phyloP scores from a whole-genome alignment of 1,140 invertebrate species.

The Drosophila nigromelanica region DNA sequence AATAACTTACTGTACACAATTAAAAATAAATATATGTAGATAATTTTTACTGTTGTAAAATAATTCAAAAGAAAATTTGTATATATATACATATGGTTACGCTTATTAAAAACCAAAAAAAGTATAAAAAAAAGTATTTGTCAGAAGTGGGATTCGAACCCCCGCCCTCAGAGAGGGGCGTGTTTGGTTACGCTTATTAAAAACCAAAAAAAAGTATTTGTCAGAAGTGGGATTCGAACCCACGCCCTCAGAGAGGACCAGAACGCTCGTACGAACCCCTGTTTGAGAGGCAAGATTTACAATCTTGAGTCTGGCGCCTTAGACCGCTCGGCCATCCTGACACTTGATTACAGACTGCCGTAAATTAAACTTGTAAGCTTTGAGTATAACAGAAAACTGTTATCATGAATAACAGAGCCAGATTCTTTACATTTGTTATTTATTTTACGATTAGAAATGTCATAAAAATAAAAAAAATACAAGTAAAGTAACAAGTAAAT shows the following conservation, averaged over 20 bases:
- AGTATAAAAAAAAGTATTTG: conserved; percentile 88
- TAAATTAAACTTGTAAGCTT: conserved; percentile 11
- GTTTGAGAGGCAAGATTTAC: conserved; percentile 39
- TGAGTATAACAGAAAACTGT: neutral
- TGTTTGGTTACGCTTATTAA: neutral
- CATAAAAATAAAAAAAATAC: too few relatives aligned
- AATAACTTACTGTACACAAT: too few relatives aligned
- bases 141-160: conserved; percentile 95
- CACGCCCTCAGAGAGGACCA: conserved; percentile 93
- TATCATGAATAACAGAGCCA: neutral
- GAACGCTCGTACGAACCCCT: conserved; percentile 85
- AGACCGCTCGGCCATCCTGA: conserved; percentile 89
- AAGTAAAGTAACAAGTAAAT: neutral
- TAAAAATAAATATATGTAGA: too few relatives aligned
- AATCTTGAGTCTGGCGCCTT: conserved; percentile 89
- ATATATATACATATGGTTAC: too few relatives aligned
- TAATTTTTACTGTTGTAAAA: neutral
- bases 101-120: conserved; percentile 31
- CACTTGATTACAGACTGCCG: conserved; percentile 49
- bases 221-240: conserved; percentile 95
- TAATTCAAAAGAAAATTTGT: too few relatives aligned
- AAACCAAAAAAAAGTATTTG: conserved; percentile 86
- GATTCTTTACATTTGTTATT: too few relatives aligned
- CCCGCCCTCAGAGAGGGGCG: conserved; percentile 93
- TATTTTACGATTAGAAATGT: too few relatives aligned